A percentile compares a stretch with the other conserved stretches of the same genome.
phyloP scores from a whole-genome alignment of 2,113 vertebrate genomes.

The Anser brachyrhynchus region DNA sequence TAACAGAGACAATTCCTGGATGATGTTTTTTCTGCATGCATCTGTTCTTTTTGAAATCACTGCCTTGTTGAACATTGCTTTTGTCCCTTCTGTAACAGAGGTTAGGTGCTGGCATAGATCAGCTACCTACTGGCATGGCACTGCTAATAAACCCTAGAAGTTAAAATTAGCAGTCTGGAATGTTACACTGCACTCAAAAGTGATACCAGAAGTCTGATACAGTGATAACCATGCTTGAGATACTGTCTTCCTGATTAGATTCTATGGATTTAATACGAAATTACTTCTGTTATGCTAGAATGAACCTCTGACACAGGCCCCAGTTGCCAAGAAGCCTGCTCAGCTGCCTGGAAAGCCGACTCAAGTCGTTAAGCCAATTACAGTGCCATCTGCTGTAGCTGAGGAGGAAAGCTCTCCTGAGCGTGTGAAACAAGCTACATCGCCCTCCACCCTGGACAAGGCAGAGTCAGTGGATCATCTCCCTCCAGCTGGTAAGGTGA shows the following conservation, averaged over 20 bases:
- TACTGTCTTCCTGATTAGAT: background rate
- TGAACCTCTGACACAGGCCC: slow-evolving; percentile 69
- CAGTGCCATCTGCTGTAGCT: slow-evolving; percentile 26
- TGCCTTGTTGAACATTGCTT: background rate
- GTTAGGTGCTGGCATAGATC: background rate
- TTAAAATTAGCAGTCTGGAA: background rate
- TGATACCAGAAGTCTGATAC: background rate
- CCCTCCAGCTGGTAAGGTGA: slow-evolving; percentile 69
- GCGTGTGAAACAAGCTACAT: background rate
- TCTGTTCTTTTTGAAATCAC: background rate
- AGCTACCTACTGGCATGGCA: background rate
- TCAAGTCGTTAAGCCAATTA: slow-evolving; percentile 67
- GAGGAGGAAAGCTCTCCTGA: slow-evolving; percentile 49
- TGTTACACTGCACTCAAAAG: background rate
- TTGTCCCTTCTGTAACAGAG: background rate
- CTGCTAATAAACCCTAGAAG: background rate
- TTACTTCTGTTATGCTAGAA: slow-evolving; percentile 58
- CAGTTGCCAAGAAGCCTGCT: slow-evolving; percentile 73
- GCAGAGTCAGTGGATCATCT: slow-evolving; percentile 57
- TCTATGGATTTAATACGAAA: background rate
- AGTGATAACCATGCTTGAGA: background rate
- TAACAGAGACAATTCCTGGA: background rate
- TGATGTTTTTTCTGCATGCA: background rate
- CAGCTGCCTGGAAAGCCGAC: slow-evolving; percentile 59
- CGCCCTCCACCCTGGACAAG: background rate